Conservation (phyloP, 2,888 invertebrate genomes). For the Deilephila porcellus region DNA sequence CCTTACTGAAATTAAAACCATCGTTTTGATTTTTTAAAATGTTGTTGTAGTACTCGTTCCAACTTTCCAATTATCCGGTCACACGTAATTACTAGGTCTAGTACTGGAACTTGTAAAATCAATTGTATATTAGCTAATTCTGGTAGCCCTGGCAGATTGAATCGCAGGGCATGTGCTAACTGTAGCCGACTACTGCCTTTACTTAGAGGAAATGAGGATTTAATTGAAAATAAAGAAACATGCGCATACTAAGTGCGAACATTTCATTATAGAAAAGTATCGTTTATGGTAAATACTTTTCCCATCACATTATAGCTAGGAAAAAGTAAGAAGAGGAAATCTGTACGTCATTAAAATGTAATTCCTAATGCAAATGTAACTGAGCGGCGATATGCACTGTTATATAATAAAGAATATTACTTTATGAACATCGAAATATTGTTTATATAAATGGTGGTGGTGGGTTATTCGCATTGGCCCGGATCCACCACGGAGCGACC, state of each 20-base stretch:
- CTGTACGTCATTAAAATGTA: constrained; percentile 16
- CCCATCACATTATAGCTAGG: constrained; percentile 8
- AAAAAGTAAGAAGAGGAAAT: constrained; percentile 13
- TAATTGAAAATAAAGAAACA: background rate
- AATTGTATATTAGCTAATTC: too few relatives aligned
- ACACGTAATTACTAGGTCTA: too few relatives aligned
- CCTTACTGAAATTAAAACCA: too few relatives aligned
- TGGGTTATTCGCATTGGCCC: too few relatives aligned
- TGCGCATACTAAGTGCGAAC: background rate
- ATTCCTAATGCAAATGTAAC: constrained; percentile 7
- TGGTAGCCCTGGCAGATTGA: too few relatives aligned
- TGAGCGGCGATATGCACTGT: background rate
- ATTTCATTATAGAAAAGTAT: constrained; percentile 18
- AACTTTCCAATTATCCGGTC: too few relatives aligned
- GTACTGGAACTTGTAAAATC: too few relatives aligned
- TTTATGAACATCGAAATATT: background rate
- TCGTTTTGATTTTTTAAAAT: too few relatives aligned
- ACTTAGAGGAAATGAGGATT: background rate
- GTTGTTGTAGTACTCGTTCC: too few relatives aligned
- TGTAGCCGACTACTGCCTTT: background rate
- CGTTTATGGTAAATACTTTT: constrained; percentile 17
- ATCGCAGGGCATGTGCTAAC: too few relatives aligned
- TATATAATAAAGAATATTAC: background rate
- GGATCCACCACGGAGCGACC: too few relatives aligned
- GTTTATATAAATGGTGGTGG: background rate